Evolutionary conservation across 2,797 vertebrate species (phyloP), one percentile per base, ranked within the genome.

Genomic region (Fringilla coelebs): DNA sequence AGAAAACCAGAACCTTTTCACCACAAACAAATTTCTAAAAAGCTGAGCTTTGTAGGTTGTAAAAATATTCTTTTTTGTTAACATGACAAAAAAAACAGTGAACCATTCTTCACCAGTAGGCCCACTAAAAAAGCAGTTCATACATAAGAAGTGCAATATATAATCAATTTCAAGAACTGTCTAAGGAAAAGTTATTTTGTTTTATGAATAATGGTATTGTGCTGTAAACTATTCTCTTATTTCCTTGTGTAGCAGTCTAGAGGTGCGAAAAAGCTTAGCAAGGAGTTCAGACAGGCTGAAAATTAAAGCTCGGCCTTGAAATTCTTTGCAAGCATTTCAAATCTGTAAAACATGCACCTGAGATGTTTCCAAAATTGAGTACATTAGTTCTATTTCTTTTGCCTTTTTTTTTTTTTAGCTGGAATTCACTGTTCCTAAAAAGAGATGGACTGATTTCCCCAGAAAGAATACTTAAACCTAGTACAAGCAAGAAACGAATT

Each of bases 41-140:
- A 9, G 17, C 26, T 90, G 55, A 67, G 68, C 16, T 93, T 85
- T 93, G 32, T 10, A 94, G 38, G 10, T 74, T 92, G 19, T 49
- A 82, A 93, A 91, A 94, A 65, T 24, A 54, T 38, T 80, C 8
- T 93, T 91, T 90, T 41, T 36, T 38, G 19, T 85, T 95, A 91
- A 75, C 46, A 40, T 85, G 25, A 14, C 6, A 85, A 81, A 17
- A 14, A 76, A 17, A 29, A 6, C 13, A 62, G 6, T 24, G 45
- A 70, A 65, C 70, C 70, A 38, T 14, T 60, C 8, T 88, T 94
- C 18, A 87, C 36, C 16, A 36, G 6, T 36, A 85, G 65, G 25
- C 7, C 17, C 61, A 67, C 7, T 60, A 51, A 68, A 62, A 43
- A 80, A 90, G 11, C 3, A 85, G 25, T 43, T 95, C 22, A 52